Conservation (phyloP, 2,113 vertebrate species). For the Amazona guildingii region DNA sequence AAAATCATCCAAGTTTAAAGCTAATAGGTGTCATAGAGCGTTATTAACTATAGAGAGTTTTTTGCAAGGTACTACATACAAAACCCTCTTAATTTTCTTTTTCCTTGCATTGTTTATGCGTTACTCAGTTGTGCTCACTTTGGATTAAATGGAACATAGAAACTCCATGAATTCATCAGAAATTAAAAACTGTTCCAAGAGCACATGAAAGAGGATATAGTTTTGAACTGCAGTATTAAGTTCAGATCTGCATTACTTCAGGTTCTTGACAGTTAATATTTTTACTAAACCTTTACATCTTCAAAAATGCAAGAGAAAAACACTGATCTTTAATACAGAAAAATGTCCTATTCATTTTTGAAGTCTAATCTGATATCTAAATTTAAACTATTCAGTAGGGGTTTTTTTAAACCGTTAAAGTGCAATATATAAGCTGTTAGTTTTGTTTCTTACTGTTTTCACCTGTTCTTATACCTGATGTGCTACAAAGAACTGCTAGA, state of each 20-base stretch:
- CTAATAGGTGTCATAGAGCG: not conserved
- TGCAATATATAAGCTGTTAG: not conserved
- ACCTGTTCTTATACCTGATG: not conserved
- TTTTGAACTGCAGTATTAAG: not conserved
- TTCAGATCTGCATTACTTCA: not conserved
- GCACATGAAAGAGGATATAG: not conserved
- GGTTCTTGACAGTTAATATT: not conserved
- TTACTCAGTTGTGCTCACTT: not conserved
- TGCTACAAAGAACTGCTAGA: not conserved
- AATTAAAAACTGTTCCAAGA: not conserved
- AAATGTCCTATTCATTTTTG: not conserved
- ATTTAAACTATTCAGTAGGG: not conserved
- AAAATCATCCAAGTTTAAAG: not conserved
- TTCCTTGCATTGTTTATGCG: not conserved
- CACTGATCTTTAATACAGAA: not conserved
- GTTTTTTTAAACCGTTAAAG: slow-evolving; percentile 3
- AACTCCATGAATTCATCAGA: not conserved
- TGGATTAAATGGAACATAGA: not conserved
- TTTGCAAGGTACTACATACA: not conserved
- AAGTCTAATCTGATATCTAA: slow-evolving; percentile 1
- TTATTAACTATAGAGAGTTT: fast-evolving
- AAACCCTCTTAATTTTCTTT: not conserved
- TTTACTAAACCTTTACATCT: not conserved
- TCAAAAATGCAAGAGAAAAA: not conserved
- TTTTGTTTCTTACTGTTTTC: not conserved